Base-by-base conservation (phyloP, 2,113 vertebrate genomes). In the Ia io region DNA sequence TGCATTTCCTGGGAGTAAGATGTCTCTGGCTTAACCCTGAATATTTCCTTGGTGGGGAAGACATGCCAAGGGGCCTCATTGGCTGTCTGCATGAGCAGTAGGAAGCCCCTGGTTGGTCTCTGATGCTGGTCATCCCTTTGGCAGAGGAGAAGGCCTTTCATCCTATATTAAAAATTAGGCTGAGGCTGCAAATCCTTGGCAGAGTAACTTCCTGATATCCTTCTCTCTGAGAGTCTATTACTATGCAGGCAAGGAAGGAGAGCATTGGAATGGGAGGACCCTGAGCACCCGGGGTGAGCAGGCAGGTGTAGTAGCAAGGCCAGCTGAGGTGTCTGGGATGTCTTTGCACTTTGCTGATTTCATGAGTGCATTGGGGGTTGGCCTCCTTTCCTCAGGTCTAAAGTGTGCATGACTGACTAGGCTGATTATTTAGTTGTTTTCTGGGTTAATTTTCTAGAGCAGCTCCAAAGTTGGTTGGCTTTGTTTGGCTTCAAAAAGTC, bases 1-100 rank as follows among this genome's bases (percentile, higher is more conserved):
- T 82, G 40, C 17, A 18, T 93, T 96, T 96, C 44, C 53, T 77
- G 37, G 84, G 47, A 65, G 47, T 56, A 70, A 49, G 61, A 85
- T 1, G 11, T 70, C 28, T 85, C 49, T 53, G 20, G 14, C 3
- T 95, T 74, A 49, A 63, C 51, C n/a, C 51, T 3, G 67, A 84
- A 1, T 35, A 51, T 88, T 91, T 71, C 3, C 53, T 35, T 88
- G 22, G 70, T 47, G 42, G 83, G 61, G 10, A 47, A 23, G 47
- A 17, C 30, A 42, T 6, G 20, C 53, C 61, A n/a, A 53, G 30
- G 74, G 47, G 4, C 30, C 71, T 88, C 18, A 32, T 0, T 65
- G 53, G 30, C 35, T 53, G 6, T 25, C 71, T 82, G 11, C 4
- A 4, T 12, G 71, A 67, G 28, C 1, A 82, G 9, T 12, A 44